Evolutionary conservation across 2,113 vertebrate genomes (phyloP).

Genomic region (Charina bottae): DNA sequence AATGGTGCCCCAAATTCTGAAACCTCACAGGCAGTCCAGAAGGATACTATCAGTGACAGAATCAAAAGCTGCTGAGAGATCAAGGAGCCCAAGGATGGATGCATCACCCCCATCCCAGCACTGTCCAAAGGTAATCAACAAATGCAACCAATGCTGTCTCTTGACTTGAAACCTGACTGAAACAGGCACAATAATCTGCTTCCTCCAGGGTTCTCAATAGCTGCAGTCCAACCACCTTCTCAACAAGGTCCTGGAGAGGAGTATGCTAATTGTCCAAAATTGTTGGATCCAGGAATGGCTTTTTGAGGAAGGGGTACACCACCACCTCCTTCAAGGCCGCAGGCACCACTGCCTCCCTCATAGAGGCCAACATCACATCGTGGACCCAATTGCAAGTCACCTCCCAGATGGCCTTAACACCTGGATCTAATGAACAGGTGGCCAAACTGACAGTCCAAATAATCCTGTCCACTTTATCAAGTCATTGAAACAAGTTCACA

Average conservation of each 20-base stretch:
- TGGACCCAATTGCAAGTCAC: not conserved
- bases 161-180: not conserved
- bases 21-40: not conserved
- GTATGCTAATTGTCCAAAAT: not conserved
- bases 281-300: not conserved
- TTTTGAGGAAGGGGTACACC: not conserved
- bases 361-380: not conserved
- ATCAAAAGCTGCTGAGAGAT: not conserved
- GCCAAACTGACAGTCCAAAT: not conserved
- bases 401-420: not conserved
- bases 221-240: not conserved
- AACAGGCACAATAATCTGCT: not conserved
- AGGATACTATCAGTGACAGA: not conserved
- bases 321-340: not conserved
- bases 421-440: not conserved
- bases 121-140: not conserved
- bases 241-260: not conserved
- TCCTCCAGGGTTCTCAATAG: not conserved
- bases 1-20: not conserved
- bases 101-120: not conserved
- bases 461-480: not conserved
- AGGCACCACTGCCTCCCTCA: not conserved
- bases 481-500: not conserved
- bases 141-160: not conserved
- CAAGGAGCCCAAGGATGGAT: not conserved